Evolutionary conservation across 2,113 vertebrate species (phyloP), one percentile per base, ranked within the genome.

Genomic region (Dinomys branickii): DNA sequence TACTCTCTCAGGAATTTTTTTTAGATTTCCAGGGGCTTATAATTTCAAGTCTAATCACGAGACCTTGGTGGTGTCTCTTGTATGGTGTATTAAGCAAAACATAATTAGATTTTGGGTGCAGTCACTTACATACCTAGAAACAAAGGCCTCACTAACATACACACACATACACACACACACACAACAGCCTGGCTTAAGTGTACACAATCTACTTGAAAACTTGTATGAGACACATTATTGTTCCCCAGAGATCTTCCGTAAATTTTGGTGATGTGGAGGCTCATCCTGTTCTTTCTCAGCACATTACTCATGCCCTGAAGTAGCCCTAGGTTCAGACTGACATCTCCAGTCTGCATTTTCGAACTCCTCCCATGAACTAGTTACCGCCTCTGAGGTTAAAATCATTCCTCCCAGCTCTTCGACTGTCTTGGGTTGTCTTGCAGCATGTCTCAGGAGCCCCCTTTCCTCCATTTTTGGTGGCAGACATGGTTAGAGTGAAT

Each of bases 231-330:
- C 78, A 44, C 41, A 41, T 54, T 33, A 8, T 90, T 30, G 2
- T 85, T 88, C 63, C 82, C n/a, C 13, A 81, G 33, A 61, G 17
- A 1, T 22, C 10, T 85, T 26, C 61, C 9, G 10, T 24, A 20
- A 54, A 17, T 99, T 99, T 99, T 99, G 99, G 99, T 98, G 98
- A 99, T 94, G 98, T 98, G 84, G 99, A 78, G 99, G 99, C 98
- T 99, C 98, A 26, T 98, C 98, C 98, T 99, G 98, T 98, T 99
- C 99, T 99, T 99, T 99, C 98, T 99, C 99, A 47, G 96, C 88
- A 92, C 98, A 98, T 91, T 98, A 98, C 98, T 98, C 61, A 96
- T 92, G 98, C 99, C 99, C 98, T 99, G 99, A 99, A 95, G 94
- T 97, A 90, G 97, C 91, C 94, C 97, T 98, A 87, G 96, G 98